Conservation (phyloP, 1,140 invertebrate species). For the Bombus polaris region DNA sequence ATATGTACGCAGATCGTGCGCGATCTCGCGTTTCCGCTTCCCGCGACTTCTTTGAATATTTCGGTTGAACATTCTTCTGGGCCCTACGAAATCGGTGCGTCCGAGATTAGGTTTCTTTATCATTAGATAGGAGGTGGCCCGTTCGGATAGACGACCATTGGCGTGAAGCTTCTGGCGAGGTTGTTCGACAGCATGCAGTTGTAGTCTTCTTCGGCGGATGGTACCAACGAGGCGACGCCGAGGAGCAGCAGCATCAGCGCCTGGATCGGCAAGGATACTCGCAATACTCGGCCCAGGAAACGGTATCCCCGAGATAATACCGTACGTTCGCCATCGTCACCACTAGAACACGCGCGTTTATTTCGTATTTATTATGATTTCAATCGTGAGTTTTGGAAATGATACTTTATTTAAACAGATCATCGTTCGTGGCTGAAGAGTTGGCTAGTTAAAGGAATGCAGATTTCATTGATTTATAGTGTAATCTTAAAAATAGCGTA, state of each 20-base stretch:
- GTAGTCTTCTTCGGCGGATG: slow-evolving; percentile 92
- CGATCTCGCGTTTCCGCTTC: slow-evolving; percentile 24
- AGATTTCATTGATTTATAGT: not conserved
- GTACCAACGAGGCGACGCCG: slow-evolving; percentile 93
- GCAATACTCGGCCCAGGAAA: slow-evolving; percentile 93
- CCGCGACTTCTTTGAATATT: slow-evolving; percentile 4
- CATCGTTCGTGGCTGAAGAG: not conserved
- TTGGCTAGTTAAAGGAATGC: not conserved
- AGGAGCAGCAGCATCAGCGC: slow-evolving; percentile 94
- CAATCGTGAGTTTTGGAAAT: not conserved
- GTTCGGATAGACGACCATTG: slow-evolving; percentile 93
- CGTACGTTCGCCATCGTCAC: slow-evolving; percentile 82
- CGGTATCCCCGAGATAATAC: slow-evolving; percentile 89
- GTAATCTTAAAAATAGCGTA: not conserved
- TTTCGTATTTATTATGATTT: not conserved
- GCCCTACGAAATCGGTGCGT: not conserved
- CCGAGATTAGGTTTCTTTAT: not conserved
- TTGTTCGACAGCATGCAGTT: slow-evolving; percentile 92
- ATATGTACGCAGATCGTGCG: not conserved
- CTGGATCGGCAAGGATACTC: slow-evolving; percentile 95
- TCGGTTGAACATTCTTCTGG: not conserved
- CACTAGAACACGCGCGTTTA: slow-evolving; percentile 77
- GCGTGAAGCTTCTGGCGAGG: slow-evolving; percentile 90
- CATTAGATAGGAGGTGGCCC: slow-evolving; percentile 93
- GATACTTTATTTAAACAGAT: not conserved